A percentile compares a stretch with the other conserved stretches of the same genome.
These are phyloP conservation scores for Microtus ochrogaster DNA, from an alignment of 2,113 vertebrate genomes.

Conservation along the genomic window DNA sequence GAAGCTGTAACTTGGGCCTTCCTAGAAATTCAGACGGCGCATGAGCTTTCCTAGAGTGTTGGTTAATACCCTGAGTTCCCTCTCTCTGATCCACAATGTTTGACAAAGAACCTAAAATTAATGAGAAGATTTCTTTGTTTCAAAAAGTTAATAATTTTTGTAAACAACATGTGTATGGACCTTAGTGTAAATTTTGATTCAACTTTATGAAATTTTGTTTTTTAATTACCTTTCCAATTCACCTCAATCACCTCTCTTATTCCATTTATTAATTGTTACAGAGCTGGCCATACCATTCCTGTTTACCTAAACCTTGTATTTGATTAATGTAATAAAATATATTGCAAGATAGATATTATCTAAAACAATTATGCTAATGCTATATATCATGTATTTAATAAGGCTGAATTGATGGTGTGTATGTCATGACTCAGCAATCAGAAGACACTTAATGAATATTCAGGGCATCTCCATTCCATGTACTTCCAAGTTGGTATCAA, in stretches of 20 bases:
- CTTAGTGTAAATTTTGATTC: slow-evolving; percentile 61
- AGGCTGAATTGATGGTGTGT: background rate
- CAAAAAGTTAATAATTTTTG: slow-evolving; percentile 73
- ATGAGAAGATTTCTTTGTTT: slow-evolving; percentile 70
- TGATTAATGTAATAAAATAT: background rate
- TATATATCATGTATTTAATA: slow-evolving; percentile 5
- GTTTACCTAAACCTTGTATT: slow-evolving; percentile 46
- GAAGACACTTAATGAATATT: background rate
- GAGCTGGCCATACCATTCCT: background rate
- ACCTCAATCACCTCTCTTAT: background rate
- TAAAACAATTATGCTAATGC: slow-evolving; percentile 55
- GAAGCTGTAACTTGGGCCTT: slow-evolving; percentile 74
- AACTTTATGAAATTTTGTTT: slow-evolving; percentile 62
- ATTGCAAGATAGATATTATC: background rate
- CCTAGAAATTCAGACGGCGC: slow-evolving; percentile 74
- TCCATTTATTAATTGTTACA: background rate
- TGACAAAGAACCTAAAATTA: slow-evolving; percentile 70
- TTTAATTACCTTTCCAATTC: slow-evolving; percentile 27
- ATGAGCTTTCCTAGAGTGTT: slow-evolving; percentile 61
- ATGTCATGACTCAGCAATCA: background rate
- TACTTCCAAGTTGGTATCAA: background rate
- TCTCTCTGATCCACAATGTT: slow-evolving; percentile 65
- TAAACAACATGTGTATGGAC: slow-evolving; percentile 70
- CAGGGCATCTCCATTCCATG: background rate
- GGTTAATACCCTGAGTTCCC: slow-evolving; percentile 81